phyloP scores from a whole-genome alignment of 2,888 invertebrate genomes.

The Zhuqinia jingwanae region DNA sequence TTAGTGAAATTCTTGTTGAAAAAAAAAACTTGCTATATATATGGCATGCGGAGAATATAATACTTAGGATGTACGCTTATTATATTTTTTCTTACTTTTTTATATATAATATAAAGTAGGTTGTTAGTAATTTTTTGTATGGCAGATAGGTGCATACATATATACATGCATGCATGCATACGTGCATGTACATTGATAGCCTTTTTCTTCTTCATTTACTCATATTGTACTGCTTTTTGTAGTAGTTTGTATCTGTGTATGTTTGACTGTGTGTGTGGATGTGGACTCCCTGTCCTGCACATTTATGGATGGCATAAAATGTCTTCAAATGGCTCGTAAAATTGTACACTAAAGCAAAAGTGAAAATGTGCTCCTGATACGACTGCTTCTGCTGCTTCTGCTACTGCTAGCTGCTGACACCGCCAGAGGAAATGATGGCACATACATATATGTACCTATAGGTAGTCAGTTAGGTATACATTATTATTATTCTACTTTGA shows the following conservation, averaged over 20 bases:
- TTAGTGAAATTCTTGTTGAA: not conserved
- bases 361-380: not conserved
- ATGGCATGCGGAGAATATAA: too few relatives aligned
- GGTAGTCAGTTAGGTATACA: not conserved
- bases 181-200: not conserved
- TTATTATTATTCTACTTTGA: not conserved
- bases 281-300: conserved; percentile 16
- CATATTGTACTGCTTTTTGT: not conserved
- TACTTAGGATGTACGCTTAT: not conserved
- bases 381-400: too few relatives aligned
- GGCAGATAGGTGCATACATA: too few relatives aligned
- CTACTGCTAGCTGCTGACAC: too few relatives aligned
- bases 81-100: too few relatives aligned
- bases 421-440: not conserved
- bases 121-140: not conserved
- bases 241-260: too few relatives aligned
- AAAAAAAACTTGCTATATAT: not conserved
- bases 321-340: conserved; percentile 70
- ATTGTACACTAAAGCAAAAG: conserved; percentile 51
- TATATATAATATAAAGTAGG: not conserved
- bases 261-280: too few relatives aligned
- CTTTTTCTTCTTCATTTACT: not conserved
- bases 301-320: conserved; percentile 53
- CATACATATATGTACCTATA: not conserved
- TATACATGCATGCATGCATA: too few relatives aligned